These are phyloP conservation scores for Danio tinwini DNA, from an alignment of 2,797 vertebrate genomes.

Conservation along the genomic window DNA sequence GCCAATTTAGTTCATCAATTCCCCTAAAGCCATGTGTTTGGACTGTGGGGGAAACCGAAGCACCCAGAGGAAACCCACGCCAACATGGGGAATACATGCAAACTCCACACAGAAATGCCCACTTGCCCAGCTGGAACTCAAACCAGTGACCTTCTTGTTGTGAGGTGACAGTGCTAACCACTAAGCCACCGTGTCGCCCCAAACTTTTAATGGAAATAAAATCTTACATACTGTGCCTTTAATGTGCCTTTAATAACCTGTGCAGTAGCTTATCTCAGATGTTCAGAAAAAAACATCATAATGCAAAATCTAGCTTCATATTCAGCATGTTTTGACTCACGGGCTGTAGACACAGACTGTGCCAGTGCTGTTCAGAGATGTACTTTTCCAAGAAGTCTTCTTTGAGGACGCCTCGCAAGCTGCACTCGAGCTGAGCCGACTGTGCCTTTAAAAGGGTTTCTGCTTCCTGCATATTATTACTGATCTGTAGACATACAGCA, in stretches of 20 bases:
- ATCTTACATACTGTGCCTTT: no score
- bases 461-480: slow-evolving; percentile 69
- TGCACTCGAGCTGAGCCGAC: slow-evolving; percentile 76
- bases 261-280: neutral
- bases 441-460: slow-evolving; percentile 70
- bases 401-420: slow-evolving; percentile 77
- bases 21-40: no score
- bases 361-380: slow-evolving; percentile 81
- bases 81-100: no score
- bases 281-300: neutral
- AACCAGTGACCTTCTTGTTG: no score
- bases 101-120: no score
- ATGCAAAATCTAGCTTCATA: neutral
- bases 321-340: slow-evolving; percentile 64
- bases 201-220: no score
- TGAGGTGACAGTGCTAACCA: no score
- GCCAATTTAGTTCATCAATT: no score
- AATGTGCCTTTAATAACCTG: neutral
- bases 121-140: no score
- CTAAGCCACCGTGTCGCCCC: no score
- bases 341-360: slow-evolving; percentile 68
- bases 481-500: slow-evolving; percentile 73
- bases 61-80: no score
- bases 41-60: no score
- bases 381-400: slow-evolving; percentile 74